These are phyloP conservation scores for Arbacia lixula DNA, from an alignment of 53 echinoderm and acorn worm species.

Conservation along the genomic window DNA sequence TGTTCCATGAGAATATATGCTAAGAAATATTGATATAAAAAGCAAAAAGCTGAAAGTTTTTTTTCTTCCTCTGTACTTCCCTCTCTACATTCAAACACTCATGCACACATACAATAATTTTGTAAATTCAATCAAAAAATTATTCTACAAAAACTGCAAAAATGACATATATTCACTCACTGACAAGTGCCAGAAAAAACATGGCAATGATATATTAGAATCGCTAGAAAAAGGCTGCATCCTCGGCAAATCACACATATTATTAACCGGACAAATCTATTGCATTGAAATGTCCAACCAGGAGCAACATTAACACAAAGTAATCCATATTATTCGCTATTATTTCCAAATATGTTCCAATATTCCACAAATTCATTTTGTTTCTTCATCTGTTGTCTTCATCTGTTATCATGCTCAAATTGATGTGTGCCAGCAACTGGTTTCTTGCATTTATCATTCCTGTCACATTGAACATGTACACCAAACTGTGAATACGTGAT, in stretches of 20 bases:
- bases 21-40: slow-evolving; percentile 51
- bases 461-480: too few relatives aligned
- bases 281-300: slow-evolving; percentile 36
- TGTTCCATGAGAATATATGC: slow-evolving; percentile 55
- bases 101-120: slow-evolving; percentile 48
- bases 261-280: slow-evolving; percentile 37
- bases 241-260: slow-evolving; percentile 34
- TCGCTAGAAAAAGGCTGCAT: slow-evolving; percentile 39
- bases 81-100: slow-evolving; percentile 45
- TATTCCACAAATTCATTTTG: too few relatives aligned
- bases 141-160: slow-evolving; percentile 37
- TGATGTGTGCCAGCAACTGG: too few relatives aligned
- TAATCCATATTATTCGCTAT: slow-evolving; percentile 32
- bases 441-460: too few relatives aligned
- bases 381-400: too few relatives aligned
- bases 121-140: slow-evolving; percentile 33
- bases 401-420: too few relatives aligned
- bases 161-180: slow-evolving; percentile 40
- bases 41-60: slow-evolving; percentile 53
- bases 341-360: too few relatives aligned
- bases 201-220: slow-evolving; percentile 27
- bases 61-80: background rate
- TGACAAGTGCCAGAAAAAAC: background rate
- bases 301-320: slow-evolving; percentile 21
- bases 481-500: too few relatives aligned